Percentiles rank a stretch among this genome's conserved stretches.
Evolutionary conservation across 2,113 vertebrate genomes (phyloP).

Genomic region (Malurus melanocephalus): DNA sequence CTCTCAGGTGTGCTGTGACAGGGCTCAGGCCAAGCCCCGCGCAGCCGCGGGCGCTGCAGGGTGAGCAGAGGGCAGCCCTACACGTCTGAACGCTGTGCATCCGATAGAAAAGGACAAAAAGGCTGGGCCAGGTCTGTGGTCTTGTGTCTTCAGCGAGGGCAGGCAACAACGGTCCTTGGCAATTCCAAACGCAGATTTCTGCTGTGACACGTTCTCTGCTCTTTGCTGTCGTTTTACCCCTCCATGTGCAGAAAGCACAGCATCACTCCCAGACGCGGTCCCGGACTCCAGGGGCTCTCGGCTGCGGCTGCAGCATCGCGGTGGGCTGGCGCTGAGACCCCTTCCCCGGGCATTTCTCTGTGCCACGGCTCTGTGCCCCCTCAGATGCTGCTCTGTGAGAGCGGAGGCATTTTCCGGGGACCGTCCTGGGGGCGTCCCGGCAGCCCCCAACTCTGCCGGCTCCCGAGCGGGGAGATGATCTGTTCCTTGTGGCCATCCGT

Average conservation of each 20-base stretch:
- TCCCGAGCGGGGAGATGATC: not conserved
- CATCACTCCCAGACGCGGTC: not conserved
- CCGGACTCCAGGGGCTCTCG: not conserved
- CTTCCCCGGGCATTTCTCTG: fast-evolving
- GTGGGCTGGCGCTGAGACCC: fast-evolving
- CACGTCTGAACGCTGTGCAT: constrained; percentile 38
- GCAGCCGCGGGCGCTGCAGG: not conserved
- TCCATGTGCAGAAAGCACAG: not conserved
- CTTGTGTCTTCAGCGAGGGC: not conserved
- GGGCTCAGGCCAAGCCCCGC: not conserved
- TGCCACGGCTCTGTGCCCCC: fast-evolving
- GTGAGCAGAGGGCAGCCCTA: not conserved
- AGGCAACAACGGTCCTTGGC: not conserved
- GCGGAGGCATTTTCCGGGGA: not conserved
- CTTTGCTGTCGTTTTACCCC: not conserved
- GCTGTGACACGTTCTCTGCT: not conserved
- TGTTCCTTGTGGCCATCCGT: not conserved
- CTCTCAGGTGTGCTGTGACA: not conserved
- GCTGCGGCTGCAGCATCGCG: not conserved
- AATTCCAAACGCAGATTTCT: not conserved
- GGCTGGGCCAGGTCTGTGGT: not conserved
- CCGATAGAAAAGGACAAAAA: constrained; percentile 59
- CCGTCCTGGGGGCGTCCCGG: no score
- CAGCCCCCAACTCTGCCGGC: not conserved
- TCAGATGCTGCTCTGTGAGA: not conserved